Evolutionary conservation across 1,140 invertebrate species (phyloP).

Genomic region (Frieseomelitta varia): DNA sequence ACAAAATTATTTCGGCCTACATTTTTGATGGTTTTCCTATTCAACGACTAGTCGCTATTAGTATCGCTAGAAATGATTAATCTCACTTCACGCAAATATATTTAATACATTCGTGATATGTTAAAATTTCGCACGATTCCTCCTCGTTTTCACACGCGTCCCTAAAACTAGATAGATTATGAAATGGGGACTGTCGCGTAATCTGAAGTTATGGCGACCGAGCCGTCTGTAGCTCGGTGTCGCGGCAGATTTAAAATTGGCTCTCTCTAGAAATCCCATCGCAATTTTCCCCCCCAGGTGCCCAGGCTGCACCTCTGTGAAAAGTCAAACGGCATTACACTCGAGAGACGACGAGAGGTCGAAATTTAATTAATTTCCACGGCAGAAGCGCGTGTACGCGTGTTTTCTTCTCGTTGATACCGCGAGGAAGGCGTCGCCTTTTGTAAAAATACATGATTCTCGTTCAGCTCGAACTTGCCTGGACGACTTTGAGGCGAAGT

Average conservation of each 20-base stretch:
- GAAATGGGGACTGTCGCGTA: slow-evolving; percentile 22
- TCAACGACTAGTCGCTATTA: too few species aligned
- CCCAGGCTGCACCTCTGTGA: neutral
- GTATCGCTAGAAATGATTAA: too few species aligned
- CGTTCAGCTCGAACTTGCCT: neutral
- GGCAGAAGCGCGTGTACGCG: neutral
- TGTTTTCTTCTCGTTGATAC: neutral
- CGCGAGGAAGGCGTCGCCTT: neutral
- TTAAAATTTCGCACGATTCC: slow-evolving; percentile 5
- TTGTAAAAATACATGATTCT: neutral
- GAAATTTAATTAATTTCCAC: slow-evolving; percentile 4
- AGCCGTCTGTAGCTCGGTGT: slow-evolving; percentile 10
- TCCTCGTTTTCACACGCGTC: slow-evolving; percentile 18
- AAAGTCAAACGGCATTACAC: slow-evolving; percentile 9
- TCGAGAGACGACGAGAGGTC: neutral
- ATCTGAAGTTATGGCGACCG: slow-evolving; percentile 27
- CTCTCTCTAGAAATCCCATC: slow-evolving; percentile 22
- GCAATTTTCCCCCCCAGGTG: slow-evolving; percentile 11
- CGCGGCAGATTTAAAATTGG: slow-evolving; percentile 43
- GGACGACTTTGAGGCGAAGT: neutral
- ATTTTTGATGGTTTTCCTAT: too few species aligned
- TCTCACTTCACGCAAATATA: too few species aligned
- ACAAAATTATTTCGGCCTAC: too few species aligned
- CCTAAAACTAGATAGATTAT: slow-evolving; percentile 33
- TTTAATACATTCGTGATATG: too few species aligned